Evolutionary conservation across 2,113 vertebrate species (phyloP).

Genomic region (Gallinago media): DNA sequence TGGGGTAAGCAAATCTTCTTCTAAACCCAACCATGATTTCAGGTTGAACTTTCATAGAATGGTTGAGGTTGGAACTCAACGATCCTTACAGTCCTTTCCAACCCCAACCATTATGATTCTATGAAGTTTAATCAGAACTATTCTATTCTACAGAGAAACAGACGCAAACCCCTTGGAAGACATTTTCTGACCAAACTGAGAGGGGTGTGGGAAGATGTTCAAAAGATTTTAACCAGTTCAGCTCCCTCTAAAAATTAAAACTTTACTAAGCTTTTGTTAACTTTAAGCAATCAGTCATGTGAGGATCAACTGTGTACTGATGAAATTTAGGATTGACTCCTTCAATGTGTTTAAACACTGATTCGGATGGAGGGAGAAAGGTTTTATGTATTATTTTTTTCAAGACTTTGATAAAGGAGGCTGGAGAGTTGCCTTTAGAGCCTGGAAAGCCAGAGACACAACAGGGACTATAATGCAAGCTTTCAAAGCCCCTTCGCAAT

Average conservation of each 20-base stretch:
- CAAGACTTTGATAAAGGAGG: neutral
- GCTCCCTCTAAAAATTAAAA: neutral
- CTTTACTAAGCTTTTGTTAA: neutral
- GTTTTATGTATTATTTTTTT: neutral
- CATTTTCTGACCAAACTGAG: neutral
- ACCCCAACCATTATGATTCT: no score
- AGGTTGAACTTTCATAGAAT: neutral
- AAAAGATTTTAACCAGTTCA: neutral
- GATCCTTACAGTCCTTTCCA: no score
- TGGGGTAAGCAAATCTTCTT: neutral
- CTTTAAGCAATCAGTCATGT: neutral
- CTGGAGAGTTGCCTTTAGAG: neutral
- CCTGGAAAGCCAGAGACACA: neutral
- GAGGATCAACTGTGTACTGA: neutral
- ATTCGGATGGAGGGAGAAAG: neutral
- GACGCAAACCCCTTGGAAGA: neutral
- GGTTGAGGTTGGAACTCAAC: no score
- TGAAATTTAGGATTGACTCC: neutral
- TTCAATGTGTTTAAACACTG: neutral
- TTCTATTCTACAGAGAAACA: neutral
- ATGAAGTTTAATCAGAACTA: neutral
- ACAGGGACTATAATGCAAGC: neutral
- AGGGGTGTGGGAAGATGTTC: rapidly evolving
- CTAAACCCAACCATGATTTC: neutral
- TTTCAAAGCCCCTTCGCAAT: neutral